These are phyloP conservation scores for Diorhabda elongata DNA, from an alignment of 1,140 invertebrate genomes.

Conservation along the genomic window DNA sequence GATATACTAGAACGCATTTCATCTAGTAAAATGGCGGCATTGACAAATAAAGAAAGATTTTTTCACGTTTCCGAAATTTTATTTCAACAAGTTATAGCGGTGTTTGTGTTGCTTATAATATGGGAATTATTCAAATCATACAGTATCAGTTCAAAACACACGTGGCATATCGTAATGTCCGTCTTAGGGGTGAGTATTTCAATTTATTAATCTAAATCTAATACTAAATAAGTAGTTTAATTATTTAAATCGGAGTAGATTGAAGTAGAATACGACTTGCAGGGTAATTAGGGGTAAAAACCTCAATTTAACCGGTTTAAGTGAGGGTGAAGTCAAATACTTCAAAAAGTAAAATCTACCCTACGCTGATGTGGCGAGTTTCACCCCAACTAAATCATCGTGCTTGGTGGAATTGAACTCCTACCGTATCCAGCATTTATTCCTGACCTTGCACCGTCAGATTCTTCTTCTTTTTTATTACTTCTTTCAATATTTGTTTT, in stretches of 20 bases:
- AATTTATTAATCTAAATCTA: neutral
- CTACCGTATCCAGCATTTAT: neutral
- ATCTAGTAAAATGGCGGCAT: neutral
- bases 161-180: constrained; percentile 13
- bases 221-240: neutral
- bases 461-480: neutral
- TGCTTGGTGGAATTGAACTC: neutral
- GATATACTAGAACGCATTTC: no score
- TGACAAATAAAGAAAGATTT: neutral
- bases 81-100: constrained; percentile 13
- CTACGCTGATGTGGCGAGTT: neutral
- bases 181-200: constrained; percentile 9
- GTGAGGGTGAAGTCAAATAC: no score
- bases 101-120: constrained; percentile 4
- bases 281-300: neutral
- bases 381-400: neutral
- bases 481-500: neutral
- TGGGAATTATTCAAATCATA: constrained; percentile 10
- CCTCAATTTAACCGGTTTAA: neutral
- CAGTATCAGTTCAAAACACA: neutral
- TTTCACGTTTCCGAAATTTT: constrained; percentile 4
- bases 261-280: no score
- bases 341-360: no score
- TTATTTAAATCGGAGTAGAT: neutral
- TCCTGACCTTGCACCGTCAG: neutral